phyloP scores from a whole-genome alignment of 2,888 invertebrate species.

The Andrena haemorrhoa region DNA sequence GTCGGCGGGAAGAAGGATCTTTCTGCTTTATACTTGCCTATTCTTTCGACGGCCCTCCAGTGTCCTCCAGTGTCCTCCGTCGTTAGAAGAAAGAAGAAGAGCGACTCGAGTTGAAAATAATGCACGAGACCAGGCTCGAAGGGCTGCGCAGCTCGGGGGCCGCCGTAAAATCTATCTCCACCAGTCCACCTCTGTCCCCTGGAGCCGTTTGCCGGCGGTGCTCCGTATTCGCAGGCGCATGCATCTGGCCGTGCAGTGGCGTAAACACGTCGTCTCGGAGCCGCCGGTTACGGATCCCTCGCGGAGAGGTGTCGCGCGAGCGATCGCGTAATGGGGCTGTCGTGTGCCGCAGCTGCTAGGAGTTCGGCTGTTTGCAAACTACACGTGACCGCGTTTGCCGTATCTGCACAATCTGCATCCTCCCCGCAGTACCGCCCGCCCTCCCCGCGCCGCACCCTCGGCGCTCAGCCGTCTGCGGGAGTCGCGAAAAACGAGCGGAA shows the following conservation, averaged over 20 bases:
- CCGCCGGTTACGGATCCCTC: slow-evolving; percentile 44
- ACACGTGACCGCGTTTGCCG: slow-evolving; percentile 42
- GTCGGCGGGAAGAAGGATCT: no score
- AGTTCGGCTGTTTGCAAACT: slow-evolving; percentile 55
- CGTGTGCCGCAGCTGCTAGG: slow-evolving; percentile 58
- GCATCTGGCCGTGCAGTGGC: slow-evolving; percentile 20
- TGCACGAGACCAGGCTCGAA: not conserved
- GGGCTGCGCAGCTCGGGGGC: not conserved
- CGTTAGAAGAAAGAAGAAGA: no score
- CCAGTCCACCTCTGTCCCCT: not conserved
- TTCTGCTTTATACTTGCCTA: no score
- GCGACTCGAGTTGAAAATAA: no score
- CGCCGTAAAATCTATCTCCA: not conserved
- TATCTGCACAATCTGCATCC: slow-evolving; percentile 44
- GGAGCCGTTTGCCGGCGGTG: slow-evolving; percentile 38
- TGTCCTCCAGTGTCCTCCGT: no score
- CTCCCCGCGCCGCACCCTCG: no score
- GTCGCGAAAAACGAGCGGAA: not conserved
- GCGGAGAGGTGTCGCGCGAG: slow-evolving; percentile 40
- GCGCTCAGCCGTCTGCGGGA: not conserved
- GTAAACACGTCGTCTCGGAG: slow-evolving; percentile 34
- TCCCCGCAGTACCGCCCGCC: not conserved
- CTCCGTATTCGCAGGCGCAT: slow-evolving; percentile 25
- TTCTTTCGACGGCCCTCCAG: no score
- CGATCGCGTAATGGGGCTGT: slow-evolving; percentile 57